Base-by-base conservation (phyloP, 2,888 invertebrate species). In the Aphrophora alni region DNA sequence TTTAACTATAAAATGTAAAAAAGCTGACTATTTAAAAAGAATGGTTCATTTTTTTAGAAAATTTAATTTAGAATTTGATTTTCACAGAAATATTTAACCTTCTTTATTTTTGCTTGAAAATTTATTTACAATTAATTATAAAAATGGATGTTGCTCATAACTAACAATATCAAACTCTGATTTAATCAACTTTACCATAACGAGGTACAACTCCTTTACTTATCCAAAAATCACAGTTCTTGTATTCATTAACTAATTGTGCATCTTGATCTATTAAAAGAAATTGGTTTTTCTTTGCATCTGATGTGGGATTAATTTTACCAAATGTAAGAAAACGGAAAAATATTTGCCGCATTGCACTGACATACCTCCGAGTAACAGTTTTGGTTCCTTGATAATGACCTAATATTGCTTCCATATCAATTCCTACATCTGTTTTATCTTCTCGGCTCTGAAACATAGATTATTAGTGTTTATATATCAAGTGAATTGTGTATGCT, bases 321-420 rank as follows among this genome's bases (percentile, higher is more conserved):
- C 95, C 95, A 84, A 94, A 92, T 90, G 93, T 92, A 0, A 95
- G 95, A 86, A 92, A 97, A 85, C 94, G 92, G 88, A 95, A 95
- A 88, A 97, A 97, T 38, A 95, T 88, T 83, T 93, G 93, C 86
- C 95, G 95, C 90, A 96, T 94, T 14, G 95, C 93, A 0, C 93
- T 91, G 84, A 94, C 92, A 86, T 93, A 96, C 24, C 94, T 90
- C 69, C 93, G 91, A 86, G 95, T 95, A 85, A 94, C 93, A 0
- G 93, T 92, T 59, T 92, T 92, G 85, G 92, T 92, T 14, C 94
- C 93, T 82, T 93, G 92, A 85, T 94, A 95, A 17, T 92, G 91
- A 0, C 94, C 95, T 72, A 97, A 90, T 84, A 97, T 96, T 0
- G 95, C 95, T 77, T 92, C 91, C 0, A 94, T 91, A 86, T 97